Evolutionary conservation across 2,113 vertebrate species (phyloP).

Genomic region (Cranoglanis bouderius): DNA sequence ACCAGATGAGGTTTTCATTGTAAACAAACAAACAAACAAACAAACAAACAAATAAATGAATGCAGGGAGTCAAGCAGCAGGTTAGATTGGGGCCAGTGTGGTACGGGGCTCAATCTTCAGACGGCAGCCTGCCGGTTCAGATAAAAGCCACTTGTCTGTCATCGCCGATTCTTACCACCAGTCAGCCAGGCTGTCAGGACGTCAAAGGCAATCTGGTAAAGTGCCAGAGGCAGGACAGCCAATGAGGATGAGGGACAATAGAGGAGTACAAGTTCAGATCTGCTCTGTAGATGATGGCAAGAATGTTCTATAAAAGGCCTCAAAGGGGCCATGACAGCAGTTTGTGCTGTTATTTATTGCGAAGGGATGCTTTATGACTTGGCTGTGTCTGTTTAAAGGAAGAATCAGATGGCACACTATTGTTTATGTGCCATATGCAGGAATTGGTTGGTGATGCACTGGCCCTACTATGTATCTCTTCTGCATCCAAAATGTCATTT

Average conservation of each 20-base stretch:
- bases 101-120: conserved; percentile 74
- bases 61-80: conserved; percentile 59
- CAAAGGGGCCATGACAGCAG: conserved; percentile 49
- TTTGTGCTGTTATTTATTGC: conserved; percentile 63
- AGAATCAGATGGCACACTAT: conserved; percentile 71
- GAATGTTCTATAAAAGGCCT: conserved; percentile 63
- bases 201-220: conserved; percentile 74
- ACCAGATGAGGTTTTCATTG: conserved; percentile 47
- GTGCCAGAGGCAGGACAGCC: conserved; percentile 69
- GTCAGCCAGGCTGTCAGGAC: conserved; percentile 72
- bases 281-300: conserved; percentile 63
- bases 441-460: conserved; percentile 28
- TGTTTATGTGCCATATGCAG: conserved; percentile 60
- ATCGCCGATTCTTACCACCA: conserved; percentile 71
- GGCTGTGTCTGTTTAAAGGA: conserved; percentile 65
- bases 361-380: conserved; percentile 62
- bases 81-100: conserved; percentile 57
- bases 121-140: conserved; percentile 74
- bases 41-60: conserved; percentile 20
- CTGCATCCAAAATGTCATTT: conserved; percentile 26
- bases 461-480: background rate
- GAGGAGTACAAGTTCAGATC: conserved; percentile 43
- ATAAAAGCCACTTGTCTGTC: conserved; percentile 74
- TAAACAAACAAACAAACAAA: background rate
- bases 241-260: conserved; percentile 44